Evolutionary conservation across 2,797 vertebrate species (phyloP), one percentile per base, ranked within the genome.

Genomic region (Enteromius trimaculatus): DNA sequence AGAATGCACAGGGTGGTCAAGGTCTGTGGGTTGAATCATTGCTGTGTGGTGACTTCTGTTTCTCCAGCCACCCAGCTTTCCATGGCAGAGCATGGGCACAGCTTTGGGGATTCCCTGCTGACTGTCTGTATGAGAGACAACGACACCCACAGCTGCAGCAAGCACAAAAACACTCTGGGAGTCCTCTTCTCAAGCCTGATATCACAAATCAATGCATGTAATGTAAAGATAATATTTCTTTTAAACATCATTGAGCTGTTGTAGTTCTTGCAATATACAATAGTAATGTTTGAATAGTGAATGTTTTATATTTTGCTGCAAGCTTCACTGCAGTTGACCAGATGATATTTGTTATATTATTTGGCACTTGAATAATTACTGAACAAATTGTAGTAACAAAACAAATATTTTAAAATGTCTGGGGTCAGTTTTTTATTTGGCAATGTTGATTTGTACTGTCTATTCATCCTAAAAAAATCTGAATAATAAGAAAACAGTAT

Each of bases 61-160:
- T 19, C 16, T 64, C n/a, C 23, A 62, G 79, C 74, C 79, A 74
- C 76, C 55, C 83, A 77, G 66, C 62, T 42, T 85, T 82, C 51
- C 74, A 71, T 21, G 19, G 53, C 77, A 65, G 58, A 19, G 80
- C 44, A 39, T n/a, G 44, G 16, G 3, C 62, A 62, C 51, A 39
- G 66, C 68, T 60, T 77, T 71, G 55, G 37, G 76, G 64, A 64
- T 23, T 16, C 47, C 74, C 55, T 58, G 47, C 26, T 84, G 76
- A 29, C 39, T 31, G 26, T 71, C 34, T 72, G 69, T 44, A n/a
- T 44, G 39, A 68, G 34, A 72, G 44, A 64, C 68, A 51, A 77
- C 23, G 13, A 49, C 51, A 83, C 39, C 23, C n/a, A 42, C 81
- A 76, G 69, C 55, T 51, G 26, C 42, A 51, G 53, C 19, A 26